These are phyloP conservation scores for Sarcophaga carnaria DNA, from an alignment of 2,888 invertebrate genomes.

Conservation along the genomic window DNA sequence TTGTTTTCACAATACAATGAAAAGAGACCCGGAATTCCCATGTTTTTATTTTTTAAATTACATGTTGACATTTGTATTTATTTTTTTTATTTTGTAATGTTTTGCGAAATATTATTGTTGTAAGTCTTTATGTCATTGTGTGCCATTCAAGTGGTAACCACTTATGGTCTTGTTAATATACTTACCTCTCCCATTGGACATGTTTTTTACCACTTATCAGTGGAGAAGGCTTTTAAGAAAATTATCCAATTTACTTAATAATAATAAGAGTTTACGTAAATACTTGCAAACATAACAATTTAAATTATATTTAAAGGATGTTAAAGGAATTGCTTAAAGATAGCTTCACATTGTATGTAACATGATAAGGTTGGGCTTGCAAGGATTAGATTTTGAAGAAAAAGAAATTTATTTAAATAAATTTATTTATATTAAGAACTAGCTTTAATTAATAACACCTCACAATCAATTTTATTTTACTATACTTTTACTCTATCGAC, in stretches of 20 bases:
- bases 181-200: not conserved
- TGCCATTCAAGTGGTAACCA: conserved; percentile 56
- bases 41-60: conserved; percentile 36
- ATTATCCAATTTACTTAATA: conserved; percentile 62
- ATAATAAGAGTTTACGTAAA: conserved; percentile 40
- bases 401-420: no score
- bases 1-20: conserved; percentile 29
- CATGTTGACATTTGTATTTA: conserved; percentile 57
- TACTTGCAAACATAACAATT: conserved; percentile 40
- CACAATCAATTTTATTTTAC: no score
- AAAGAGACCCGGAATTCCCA: conserved; percentile 5
- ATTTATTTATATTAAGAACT: no score
- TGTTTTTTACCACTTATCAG: not conserved
- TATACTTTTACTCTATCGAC: no score
- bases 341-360: no score
- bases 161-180: conserved; percentile 41
- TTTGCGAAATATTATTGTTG: conserved; percentile 55
- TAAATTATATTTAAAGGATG: not conserved
- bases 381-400: no score
- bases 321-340: not conserved
- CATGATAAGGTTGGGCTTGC: no score
- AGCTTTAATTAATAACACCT: no score
- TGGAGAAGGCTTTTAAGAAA: conserved; percentile 57
- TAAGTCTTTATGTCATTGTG: conserved; percentile 19
- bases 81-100: conserved; percentile 30